A percentile compares a stretch with the other conserved stretches of the same genome.
Evolutionary conservation across 2,888 invertebrate genomes (phyloP).

Genomic region (Spatulosminthurus flaviceps): DNA sequence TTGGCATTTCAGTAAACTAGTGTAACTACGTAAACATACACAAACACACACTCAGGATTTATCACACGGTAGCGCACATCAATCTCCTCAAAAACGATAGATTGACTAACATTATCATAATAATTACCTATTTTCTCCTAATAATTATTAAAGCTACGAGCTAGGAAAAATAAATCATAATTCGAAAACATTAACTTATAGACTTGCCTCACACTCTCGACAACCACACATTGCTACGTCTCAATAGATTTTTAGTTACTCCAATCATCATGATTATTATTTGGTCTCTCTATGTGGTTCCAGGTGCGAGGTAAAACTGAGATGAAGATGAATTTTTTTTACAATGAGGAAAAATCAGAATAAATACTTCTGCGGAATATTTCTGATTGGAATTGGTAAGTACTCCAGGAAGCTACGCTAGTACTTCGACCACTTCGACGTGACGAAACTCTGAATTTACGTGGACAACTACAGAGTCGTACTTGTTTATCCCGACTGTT

Average conservation of each 20-base stretch:
- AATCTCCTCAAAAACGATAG: not conserved
- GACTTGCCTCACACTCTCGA: too few species aligned
- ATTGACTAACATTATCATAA: too few species aligned
- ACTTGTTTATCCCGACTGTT: not conserved
- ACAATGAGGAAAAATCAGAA: conserved; percentile 19
- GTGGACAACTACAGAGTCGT: not conserved
- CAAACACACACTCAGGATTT: conserved; percentile 6
- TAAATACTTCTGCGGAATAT: not conserved
- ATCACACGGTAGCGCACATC: conserved; percentile 20
- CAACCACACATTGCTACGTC: not conserved
- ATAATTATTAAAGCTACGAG: too few species aligned
- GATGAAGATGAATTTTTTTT: conserved; percentile 16
- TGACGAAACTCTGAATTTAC: not conserved
- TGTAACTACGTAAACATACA: not conserved
- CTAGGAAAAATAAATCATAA: too few species aligned
- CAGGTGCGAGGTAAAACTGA: not conserved
- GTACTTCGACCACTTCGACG: not conserved
- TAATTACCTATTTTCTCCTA: too few species aligned
- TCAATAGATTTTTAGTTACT: not conserved
- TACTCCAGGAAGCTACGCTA: conserved; percentile 4
- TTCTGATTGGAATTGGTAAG: conserved; percentile 15
- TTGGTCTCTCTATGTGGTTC: not conserved
- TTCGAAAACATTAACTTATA: too few species aligned
- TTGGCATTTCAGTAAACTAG: conserved; percentile 1
- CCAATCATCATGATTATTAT: not conserved